Base-by-base conservation (phyloP, 2,113 vertebrate genomes). In the Menidia beryllina region DNA sequence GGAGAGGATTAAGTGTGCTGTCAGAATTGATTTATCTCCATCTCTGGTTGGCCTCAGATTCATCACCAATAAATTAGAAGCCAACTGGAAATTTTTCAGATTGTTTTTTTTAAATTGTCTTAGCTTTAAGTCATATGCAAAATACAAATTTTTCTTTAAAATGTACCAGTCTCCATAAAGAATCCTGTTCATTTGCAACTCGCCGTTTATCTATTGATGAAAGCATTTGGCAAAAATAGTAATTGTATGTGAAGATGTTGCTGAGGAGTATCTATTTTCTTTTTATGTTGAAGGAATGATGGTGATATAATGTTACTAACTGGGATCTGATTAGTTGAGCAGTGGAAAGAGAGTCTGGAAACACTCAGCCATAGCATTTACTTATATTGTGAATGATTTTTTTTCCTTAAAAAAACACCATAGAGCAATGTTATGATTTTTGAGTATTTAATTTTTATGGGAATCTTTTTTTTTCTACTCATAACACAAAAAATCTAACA, bases 1-100 rank as follows among this genome's bases (percentile, higher is more conserved):
- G 27, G 51, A 20, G 50, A 39, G 20, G 41, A 62, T 45, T 12
- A 21, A 7, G 11, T 19, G 30, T 24, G n/a, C 21, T 4, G 49
- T n/a, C 17, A 60, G 20, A 68, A 84, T 84, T 50, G 39, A 69
- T 86, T 53, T 72, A 51, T 36, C 11, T 34, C 26, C 54, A 69
- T 68, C 68, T 74, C 30, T 48, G 59, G 51, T 52, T 62, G 15
- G 34, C 48, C 50, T 62, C 47, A 75, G 58, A 75, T 78, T 85
- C 64, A 85, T 80, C 56, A n/a, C 17, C 30, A 25, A 45, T 57
- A 41, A n/a, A n/a, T n/a, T n/a, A n/a, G n/a, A n/a, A n/a, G n/a
- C n/a, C 24, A 36, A 56, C 47, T 21, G 19, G 36, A 8, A 19
- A 10, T 63, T 60, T 54, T 68, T 51, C 41, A 49, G 20, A 17